Evolutionary conservation across 2,113 vertebrate genomes (phyloP).

Genomic region (Leucosticte australis): DNA sequence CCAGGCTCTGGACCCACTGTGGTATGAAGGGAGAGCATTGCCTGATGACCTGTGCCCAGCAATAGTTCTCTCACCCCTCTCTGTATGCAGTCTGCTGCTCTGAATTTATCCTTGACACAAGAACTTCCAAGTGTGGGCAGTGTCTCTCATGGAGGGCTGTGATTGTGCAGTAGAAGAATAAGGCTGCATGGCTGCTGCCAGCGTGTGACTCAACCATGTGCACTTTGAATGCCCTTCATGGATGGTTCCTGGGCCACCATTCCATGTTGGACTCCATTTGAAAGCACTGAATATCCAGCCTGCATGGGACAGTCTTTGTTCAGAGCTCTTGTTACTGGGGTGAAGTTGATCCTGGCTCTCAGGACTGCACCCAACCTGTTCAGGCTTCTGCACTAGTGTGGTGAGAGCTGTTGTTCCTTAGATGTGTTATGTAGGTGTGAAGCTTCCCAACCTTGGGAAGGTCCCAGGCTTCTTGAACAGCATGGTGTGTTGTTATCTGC

Average conservation of each 20-base stretch:
- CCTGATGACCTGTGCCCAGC: not conserved
- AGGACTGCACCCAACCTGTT: not conserved
- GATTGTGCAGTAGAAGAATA: not conserved
- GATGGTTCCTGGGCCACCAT: not conserved
- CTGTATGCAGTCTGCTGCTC: not conserved
- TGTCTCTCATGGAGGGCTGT: not conserved
- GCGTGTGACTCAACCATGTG: not conserved
- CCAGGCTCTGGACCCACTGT: not conserved
- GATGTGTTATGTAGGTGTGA: not conserved
- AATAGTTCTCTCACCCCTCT: not conserved
- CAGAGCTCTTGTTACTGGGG: not conserved
- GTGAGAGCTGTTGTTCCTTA: not conserved
- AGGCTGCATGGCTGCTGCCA: not conserved
- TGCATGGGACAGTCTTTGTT: not conserved
- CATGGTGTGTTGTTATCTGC: not conserved
- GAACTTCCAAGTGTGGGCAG: not conserved
- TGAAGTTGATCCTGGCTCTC: not conserved
- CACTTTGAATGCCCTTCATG: not conserved
- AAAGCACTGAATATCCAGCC: not conserved
- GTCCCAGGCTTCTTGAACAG: not conserved
- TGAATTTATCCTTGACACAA: not conserved
- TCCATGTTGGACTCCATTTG: not conserved
- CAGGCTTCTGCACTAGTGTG: not conserved
- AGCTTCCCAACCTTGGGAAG: not conserved
- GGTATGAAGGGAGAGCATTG: not conserved